These are phyloP conservation scores for Latheticus oryzae DNA, from an alignment of 2,888 invertebrate genomes.

Conservation along the genomic window DNA sequence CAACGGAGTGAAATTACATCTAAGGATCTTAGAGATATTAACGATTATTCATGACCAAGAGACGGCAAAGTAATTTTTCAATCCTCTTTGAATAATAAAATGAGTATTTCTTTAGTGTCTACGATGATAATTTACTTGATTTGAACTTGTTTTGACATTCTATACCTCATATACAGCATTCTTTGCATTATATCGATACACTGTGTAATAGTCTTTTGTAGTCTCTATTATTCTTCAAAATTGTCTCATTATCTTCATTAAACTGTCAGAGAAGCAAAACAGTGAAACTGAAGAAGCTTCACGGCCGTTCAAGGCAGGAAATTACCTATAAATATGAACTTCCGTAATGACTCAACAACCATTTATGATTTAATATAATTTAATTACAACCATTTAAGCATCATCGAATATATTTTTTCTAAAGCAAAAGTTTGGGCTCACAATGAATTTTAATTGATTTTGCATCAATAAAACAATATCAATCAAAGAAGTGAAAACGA, in stretches of 20 bases:
- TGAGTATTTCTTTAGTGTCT: too few relatives aligned
- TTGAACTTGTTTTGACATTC: too few relatives aligned
- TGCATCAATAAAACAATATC: conserved; percentile 8
- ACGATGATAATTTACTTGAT: too few relatives aligned
- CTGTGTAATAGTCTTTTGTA: conserved; percentile 1
- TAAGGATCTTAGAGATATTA: conserved; percentile 14
- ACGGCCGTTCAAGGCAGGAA: conserved; percentile 20
- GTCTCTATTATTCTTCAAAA: conserved; percentile 16
- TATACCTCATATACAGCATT: too few relatives aligned
- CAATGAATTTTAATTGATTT: conserved; percentile 3
- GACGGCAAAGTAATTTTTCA: too few relatives aligned
- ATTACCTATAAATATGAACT: conserved; percentile 33
- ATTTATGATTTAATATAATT: conserved; percentile 27
- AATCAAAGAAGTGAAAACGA: conserved; percentile 30
- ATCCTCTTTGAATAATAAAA: too few relatives aligned
- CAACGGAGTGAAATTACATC: conserved; percentile 32
- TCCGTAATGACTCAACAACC: conserved; percentile 35
- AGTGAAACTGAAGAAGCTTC: conserved; percentile 31
- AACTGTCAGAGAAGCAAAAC: conserved; percentile 23
- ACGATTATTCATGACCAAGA: conserved; percentile 16
- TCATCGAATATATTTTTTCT: conserved; percentile 22
- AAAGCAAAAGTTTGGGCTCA: background rate
- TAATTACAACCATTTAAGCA: conserved; percentile 25
- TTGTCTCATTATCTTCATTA: conserved; percentile 23
- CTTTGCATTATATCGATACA: too few relatives aligned